A percentile compares a stretch with the other conserved stretches of the same genome.
Conservation (phyloP, 1,140 invertebrate genomes). For the Aradophagus sp. region DNA sequence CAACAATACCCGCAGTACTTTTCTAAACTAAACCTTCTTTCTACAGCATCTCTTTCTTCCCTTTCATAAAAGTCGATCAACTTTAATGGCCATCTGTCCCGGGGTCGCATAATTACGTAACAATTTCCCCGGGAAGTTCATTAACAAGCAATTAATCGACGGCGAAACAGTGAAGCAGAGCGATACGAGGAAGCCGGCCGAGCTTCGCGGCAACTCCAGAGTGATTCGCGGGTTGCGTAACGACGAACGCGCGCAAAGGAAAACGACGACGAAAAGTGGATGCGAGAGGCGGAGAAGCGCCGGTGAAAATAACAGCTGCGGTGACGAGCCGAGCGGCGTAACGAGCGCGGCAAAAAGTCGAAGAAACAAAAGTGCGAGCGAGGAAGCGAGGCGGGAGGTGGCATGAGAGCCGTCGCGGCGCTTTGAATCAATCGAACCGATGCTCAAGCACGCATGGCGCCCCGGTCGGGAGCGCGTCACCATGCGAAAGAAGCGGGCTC, state of each 20-base stretch:
- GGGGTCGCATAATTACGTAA: no score
- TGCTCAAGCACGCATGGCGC: conserved; percentile 67
- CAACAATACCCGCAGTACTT: no score
- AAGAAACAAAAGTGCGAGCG: conserved; percentile 13
- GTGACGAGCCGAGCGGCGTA: conserved; percentile 13
- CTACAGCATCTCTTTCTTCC: no score
- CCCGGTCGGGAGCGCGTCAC: conserved; percentile 59
- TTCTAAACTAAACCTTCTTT: no score
- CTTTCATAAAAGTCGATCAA: no score
- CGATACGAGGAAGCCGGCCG: no score
- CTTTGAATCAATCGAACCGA: conserved; percentile 32
- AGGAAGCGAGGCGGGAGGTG: conserved; percentile 13
- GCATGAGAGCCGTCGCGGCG: no score
- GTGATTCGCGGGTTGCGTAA: conserved; percentile 13
- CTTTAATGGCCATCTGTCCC: no score
- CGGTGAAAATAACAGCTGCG: not conserved
- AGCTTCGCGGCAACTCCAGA: not conserved
- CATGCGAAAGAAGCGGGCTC: conserved; percentile 65
- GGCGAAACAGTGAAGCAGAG: no score
- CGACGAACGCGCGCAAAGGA: conserved; percentile 13
- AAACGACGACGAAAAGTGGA: conserved; percentile 17
- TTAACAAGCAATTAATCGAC: no score
- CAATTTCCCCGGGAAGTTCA: no score
- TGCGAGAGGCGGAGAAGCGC: conserved; percentile 2
- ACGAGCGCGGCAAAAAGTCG: conserved; percentile 15